phyloP scores from a whole-genome alignment of 2,888 invertebrate species.

The Rotaria sp. region DNA sequence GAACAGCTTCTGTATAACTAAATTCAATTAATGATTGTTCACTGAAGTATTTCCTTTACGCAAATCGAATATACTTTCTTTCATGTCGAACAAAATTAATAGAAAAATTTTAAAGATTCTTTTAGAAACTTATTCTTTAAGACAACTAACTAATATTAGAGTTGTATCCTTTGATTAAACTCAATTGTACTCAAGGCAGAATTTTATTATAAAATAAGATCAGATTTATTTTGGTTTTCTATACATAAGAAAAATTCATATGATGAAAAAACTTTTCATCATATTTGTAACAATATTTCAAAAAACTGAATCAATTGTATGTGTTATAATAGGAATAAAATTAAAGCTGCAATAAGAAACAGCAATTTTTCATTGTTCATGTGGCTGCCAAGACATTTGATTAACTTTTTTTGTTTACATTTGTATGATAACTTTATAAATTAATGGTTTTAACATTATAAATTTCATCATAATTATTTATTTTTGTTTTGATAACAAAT shows the following conservation, averaged over 20 bases:
- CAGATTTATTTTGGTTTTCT: constrained; percentile 81
- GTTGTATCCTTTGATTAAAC: constrained; percentile 74
- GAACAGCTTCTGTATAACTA: not conserved
- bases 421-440: constrained; percentile 63
- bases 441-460: constrained; percentile 65
- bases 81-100: not conserved
- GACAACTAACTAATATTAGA: constrained; percentile 57
- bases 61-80: constrained; percentile 50
- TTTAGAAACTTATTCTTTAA: constrained; percentile 57
- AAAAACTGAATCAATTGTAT: constrained; percentile 71
- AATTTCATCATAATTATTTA: constrained; percentile 61
- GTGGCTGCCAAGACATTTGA: constrained; percentile 81
- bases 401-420: constrained; percentile 51
- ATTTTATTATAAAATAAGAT: constrained; percentile 68
- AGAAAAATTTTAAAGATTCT: not conserved
- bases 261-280: too few species aligned
- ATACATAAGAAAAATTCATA: constrained; percentile 43
- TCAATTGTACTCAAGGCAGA: constrained; percentile 71
- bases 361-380: constrained; percentile 71
- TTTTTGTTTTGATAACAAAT: constrained; percentile 64
- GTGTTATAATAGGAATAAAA: constrained; percentile 63
- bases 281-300: constrained; percentile 74
- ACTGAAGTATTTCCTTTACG: constrained; percentile 73
- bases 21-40: constrained; percentile 70
- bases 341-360: constrained; percentile 75